These are phyloP conservation scores for Condylostylus longicornis DNA, from an alignment of 1,140 invertebrate genomes.

Conservation along the genomic window DNA sequence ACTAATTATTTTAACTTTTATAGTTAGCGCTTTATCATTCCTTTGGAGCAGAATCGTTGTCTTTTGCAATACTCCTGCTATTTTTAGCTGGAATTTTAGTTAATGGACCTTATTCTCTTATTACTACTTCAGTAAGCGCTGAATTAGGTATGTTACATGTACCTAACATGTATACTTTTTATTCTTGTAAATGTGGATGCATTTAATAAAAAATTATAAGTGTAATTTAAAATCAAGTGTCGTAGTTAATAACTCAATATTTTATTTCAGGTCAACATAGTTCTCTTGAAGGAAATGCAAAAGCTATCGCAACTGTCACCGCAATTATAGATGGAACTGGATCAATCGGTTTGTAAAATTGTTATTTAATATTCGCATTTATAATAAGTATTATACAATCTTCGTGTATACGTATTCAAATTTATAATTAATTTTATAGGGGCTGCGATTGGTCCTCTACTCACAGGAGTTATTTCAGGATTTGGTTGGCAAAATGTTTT, in stretches of 20 bases:
- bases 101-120: slow-evolving; percentile 89
- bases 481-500: slow-evolving; percentile 77
- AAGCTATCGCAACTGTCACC: slow-evolving; percentile 86
- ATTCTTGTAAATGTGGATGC: background rate
- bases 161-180: no score
- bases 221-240: background rate
- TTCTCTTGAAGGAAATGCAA: slow-evolving; percentile 66
- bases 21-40: slow-evolving; percentile 68
- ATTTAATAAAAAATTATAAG: background rate
- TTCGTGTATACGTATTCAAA: no score
- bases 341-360: slow-evolving; percentile 59
- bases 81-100: slow-evolving; percentile 68
- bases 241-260: no score
- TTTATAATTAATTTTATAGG: slow-evolving; percentile 36
- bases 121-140: slow-evolving; percentile 90
- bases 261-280: slow-evolving; percentile 47
- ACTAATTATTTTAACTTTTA: slow-evolving; percentile 15
- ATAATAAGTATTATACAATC: no score
- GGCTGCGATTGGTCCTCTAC: slow-evolving; percentile 78
- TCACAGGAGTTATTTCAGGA: slow-evolving; percentile 67
- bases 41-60: slow-evolving; percentile 45
- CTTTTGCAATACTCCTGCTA: slow-evolving; percentile 52
- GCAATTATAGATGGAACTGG: slow-evolving; percentile 95
- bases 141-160: slow-evolving; percentile 54
- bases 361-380: background rate